Conservation (phyloP, 2,888 invertebrate genomes). For the Acrobasis suavella region DNA sequence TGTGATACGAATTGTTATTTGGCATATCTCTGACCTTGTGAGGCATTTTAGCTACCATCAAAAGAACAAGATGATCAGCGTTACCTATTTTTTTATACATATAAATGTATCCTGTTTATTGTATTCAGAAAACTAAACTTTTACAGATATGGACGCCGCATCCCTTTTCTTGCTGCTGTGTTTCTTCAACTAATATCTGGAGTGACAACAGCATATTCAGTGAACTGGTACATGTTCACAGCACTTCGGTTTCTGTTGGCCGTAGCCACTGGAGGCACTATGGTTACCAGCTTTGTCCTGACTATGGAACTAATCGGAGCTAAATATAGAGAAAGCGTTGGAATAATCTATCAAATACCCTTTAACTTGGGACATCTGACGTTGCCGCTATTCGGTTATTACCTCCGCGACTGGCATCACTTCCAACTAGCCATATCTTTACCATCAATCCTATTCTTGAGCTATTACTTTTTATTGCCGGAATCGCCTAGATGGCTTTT, state of each 20-base stretch:
- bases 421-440: constrained; percentile 86
- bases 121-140: not conserved
- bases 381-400: constrained; percentile 84
- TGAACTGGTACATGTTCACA: constrained; percentile 86
- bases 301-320: constrained; percentile 86
- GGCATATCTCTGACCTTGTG: not conserved
- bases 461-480: constrained; percentile 88
- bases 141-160: constrained; percentile 87
- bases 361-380: constrained; percentile 87
- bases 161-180: constrained; percentile 88
- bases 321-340: constrained; percentile 85
- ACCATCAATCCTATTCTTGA: constrained; percentile 83
- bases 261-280: constrained; percentile 90
- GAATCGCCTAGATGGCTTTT: constrained; percentile 93
- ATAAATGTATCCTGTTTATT: not conserved
- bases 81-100: not conserved
- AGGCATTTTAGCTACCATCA: not conserved
- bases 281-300: constrained; percentile 89
- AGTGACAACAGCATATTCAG: constrained; percentile 86
- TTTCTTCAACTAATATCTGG: constrained; percentile 88
- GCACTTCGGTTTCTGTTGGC: constrained; percentile 87
- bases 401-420: constrained; percentile 85
- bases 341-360: constrained; percentile 86
- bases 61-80: not conserved
- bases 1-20: not conserved